Evolutionary conservation across 2,888 invertebrate species (phyloP).

Genomic region (Diplolepis rosae): DNA sequence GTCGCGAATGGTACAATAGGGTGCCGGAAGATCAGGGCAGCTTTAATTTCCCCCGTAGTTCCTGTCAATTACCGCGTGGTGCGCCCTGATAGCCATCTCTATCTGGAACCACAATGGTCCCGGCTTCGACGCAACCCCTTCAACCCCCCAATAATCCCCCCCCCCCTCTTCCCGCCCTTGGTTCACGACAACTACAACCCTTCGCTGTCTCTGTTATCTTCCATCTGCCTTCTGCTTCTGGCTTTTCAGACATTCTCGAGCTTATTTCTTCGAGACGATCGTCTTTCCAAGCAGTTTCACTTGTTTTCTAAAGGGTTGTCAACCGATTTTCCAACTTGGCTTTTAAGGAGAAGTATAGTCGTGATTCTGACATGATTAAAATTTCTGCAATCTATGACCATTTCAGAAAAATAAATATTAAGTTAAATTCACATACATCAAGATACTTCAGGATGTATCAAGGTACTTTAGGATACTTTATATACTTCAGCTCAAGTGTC

Average conservation of each 20-base stretch:
- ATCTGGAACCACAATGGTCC: slow-evolving; percentile 67
- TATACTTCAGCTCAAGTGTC: no score
- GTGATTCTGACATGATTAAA: no score
- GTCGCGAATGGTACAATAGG: slow-evolving; percentile 61
- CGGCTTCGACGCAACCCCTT: slow-evolving; percentile 50
- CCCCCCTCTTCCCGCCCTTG: slow-evolving; percentile 36
- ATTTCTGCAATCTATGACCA: no score
- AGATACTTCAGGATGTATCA: no score
- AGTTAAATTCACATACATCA: no score
- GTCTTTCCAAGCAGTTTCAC: background rate
- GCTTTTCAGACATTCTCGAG: slow-evolving; percentile 35
- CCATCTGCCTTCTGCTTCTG: slow-evolving; percentile 44
- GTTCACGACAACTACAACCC: slow-evolving; percentile 46
- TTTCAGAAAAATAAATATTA: no score
- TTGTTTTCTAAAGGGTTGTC: background rate
- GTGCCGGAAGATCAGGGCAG: slow-evolving; percentile 69
- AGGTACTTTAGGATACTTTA: no score
- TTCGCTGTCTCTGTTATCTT: slow-evolving; percentile 44
- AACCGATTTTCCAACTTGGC: background rate
- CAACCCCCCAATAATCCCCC: slow-evolving; percentile 38
- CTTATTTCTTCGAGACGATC: slow-evolving; percentile 40
- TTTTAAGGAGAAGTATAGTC: background rate
- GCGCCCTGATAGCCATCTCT: slow-evolving; percentile 69
- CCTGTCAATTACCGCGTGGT: slow-evolving; percentile 71
- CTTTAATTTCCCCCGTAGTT: slow-evolving; percentile 72